Evolutionary conservation across 2,888 invertebrate genomes (phyloP), one percentile per base, ranked within the genome.

Genomic region (Eledone cirrhosa): DNA sequence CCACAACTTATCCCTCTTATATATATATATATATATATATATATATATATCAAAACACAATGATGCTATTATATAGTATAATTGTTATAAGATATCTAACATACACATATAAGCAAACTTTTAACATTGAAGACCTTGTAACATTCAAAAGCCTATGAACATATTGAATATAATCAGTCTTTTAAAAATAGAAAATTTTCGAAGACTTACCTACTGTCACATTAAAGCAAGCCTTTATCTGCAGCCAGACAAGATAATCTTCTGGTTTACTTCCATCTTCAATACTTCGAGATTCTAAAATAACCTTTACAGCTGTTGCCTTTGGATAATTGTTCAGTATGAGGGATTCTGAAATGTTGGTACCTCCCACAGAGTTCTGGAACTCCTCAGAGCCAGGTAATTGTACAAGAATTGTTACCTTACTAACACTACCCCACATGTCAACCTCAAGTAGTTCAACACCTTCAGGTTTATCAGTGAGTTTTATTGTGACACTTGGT

Each of bases 401-500:
- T 27, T 67, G 67, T 27, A 11, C 67, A 29, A 29, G 29, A 13
- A 67, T 67, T 7, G 67, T 31, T 29, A 14, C 31, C n/a, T 33
- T 69, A 11, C n/a, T 19, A 19, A 16, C 69, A 69, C 33, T 69
- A 7, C 69, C 69, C 1, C 4, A 1, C 0, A 69, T 8, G 0
- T 69, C 69, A 16, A 69, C 31, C 16, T 69, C 14, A 7, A 31
- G 29, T 0, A 69, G 69, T 2, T 69, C 69, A 31, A 69, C 69
- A 16, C 69, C 69, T 69, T 69, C 69, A 29, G 69, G 69, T 29
- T 69, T 33, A 69, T 69, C 31, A 8, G 69, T 69, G 29, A 69
- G 16, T 31, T 69, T 69, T 33, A 69, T 31, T 0, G 29, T 14
- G 3, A 69, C 22, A 11, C 3, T 69, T 1, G 69, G 69, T 69